Evolutionary conservation across 1,140 invertebrate genomes (phyloP).

Genomic region (Plectrocnemia conspersa): DNA sequence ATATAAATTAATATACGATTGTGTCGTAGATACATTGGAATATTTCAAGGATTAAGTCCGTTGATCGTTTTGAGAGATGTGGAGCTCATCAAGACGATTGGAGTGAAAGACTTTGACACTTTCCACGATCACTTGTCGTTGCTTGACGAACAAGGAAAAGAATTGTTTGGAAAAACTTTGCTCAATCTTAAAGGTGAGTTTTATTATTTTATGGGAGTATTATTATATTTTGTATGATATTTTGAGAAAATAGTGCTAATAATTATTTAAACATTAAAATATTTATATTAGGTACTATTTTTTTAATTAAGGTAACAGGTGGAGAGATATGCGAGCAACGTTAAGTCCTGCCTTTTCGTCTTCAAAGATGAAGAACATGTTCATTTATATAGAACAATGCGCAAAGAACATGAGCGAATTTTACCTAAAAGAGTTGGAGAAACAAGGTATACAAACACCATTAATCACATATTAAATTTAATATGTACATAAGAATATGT

Average conservation of each 20-base stretch:
- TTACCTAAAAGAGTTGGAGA: slow-evolving; percentile 16
- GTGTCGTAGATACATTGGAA: slow-evolving; percentile 40
- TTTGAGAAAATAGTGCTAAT: no score
- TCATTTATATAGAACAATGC: slow-evolving; percentile 28
- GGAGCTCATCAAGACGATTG: slow-evolving; percentile 48
- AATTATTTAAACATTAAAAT: no score
- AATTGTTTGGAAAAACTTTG: slow-evolving; percentile 46
- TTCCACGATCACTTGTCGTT: slow-evolving; percentile 46
- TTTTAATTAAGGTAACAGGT: slow-evolving; percentile 39
- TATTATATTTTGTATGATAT: no score
- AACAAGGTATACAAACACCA: no score
- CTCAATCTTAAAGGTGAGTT: slow-evolving; percentile 42
- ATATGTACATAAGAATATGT: not conserved
- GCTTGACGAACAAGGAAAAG: slow-evolving; percentile 40
- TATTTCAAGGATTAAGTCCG: slow-evolving; percentile 45
- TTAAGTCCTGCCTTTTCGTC: slow-evolving; percentile 42
- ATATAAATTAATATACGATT: no score
- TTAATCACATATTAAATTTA: no score
- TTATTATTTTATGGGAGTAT: not conserved
- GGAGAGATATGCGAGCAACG: slow-evolving; percentile 40
- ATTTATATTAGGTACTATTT: no score
- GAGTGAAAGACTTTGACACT: slow-evolving; percentile 51
- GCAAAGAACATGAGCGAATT: slow-evolving; percentile 32
- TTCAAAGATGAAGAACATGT: slow-evolving; percentile 43
- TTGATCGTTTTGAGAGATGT: slow-evolving; percentile 44